Evolutionary conservation across 2,888 invertebrate genomes (phyloP), one percentile per base, ranked within the genome.

Genomic region (Parelbella ahira): DNA sequence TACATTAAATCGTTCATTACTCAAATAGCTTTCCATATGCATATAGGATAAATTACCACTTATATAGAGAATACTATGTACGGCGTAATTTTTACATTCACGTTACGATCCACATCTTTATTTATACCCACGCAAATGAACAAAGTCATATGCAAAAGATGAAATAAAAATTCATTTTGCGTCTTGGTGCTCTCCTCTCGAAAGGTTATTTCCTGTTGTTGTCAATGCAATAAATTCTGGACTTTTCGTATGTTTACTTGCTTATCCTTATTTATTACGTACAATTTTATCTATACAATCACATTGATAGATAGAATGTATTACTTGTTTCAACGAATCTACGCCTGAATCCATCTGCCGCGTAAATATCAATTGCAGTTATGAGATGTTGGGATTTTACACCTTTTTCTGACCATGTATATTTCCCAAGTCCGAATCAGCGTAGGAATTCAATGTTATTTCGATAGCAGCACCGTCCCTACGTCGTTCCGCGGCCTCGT

Each of bases 401-500:
- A n/a, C n/a, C n/a, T n/a, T n/a, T n/a, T n/a, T n/a, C n/a, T n/a
- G n/a, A n/a, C n/a, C n/a, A n/a, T n/a, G n/a, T n/a, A n/a, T n/a
- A n/a, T n/a, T n/a, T n/a, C n/a, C n/a, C n/a, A n/a, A n/a, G n/a
- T n/a, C n/a, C n/a, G n/a, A 25, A 41, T 33, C 13, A 18, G 6
- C 27, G 27, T 32, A 10, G 25, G 19, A 32, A 25, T 41, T 27
- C 3, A 33, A 27, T 33, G n/a, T 27, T 41, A 33, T 41, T 19
- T 13, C 18, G 19, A 25, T 30, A 30, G 5, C 11, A 24, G n/a
- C n/a, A n/a, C n/a, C n/a, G n/a, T n/a, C 25, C 30, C 13, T 10
- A 3, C 20, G 10, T 21, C 20, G 27, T n/a, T n/a, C n/a, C n/a
- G n/a, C 41, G 41, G 41, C 41, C 41, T 41, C 15, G 41, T 41